Base-by-base conservation (phyloP, 2,113 vertebrate species). In the Lagopus leucura region DNA sequence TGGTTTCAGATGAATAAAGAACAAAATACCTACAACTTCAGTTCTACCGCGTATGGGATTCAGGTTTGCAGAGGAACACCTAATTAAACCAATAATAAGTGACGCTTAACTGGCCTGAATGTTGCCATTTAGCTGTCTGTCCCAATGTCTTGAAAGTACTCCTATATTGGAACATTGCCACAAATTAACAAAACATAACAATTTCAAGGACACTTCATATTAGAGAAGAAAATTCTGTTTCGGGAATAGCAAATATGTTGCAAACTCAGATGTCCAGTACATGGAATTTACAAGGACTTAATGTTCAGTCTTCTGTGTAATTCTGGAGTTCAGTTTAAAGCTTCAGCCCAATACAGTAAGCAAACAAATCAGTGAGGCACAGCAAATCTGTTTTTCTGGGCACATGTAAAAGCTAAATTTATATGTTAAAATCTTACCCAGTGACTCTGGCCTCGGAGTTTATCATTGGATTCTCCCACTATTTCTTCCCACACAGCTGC, bases 401-500 rank as follows among this genome's bases (percentile, higher is more conserved):
- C 28, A 67, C 22, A 40, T 10, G 47, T 0, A 40, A 60, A 69
- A 85, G 52, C 15, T 38, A 8, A 43, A 65, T 28, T 21, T 82
- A 79, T 6, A 66, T 1, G 8, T 81, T 77, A 0, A 90, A 67
- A 24, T 67, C 98, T 97, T 40, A 99, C 99, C 99, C 99, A 99
- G 90, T 99, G 99, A 96, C 99, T 99, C 93, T 99, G 98, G 71
- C 99, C 99, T 75, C 99, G 98, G 82, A 99, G 98, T 97, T 99
- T 99, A 97, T 99, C 99, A 48, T 99, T 99, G 40, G 99, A 99
- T 86, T 99, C 99, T 28, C 99, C 99, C 11, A 99, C 99, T 74
- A 99, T 99, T 98, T 99, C 99, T 96, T 99, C 99, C 99, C 99
- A 99, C 1, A 99, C 99, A 22, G 99, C 99, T 61, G 99, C 99